Conservation (phyloP, 1,140 invertebrate genomes). For the Pseudomyrmex dendroicus region DNA sequence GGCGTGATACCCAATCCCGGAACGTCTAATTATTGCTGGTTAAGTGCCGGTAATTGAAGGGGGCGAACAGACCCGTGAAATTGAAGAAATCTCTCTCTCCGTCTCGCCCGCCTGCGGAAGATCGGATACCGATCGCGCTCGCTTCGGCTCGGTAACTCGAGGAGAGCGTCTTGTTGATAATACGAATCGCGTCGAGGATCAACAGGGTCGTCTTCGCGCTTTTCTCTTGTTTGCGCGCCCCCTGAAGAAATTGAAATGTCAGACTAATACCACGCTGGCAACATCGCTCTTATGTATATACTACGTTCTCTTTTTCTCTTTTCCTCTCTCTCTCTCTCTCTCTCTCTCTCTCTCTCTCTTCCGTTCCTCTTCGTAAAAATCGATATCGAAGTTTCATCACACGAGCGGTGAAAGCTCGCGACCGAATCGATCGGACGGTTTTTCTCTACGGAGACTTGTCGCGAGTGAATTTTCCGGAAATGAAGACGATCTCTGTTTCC, state of each 20-base stretch:
- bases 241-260: slow-evolving; percentile 66
- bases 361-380: background rate
- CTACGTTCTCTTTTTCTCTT: too few relatives aligned
- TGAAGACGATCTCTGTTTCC: slow-evolving; percentile 11
- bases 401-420: background rate
- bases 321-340: too few relatives aligned
- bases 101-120: slow-evolving; percentile 25
- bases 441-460: background rate
- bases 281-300: background rate
- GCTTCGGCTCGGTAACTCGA: slow-evolving; percentile 60
- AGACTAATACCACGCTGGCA: slow-evolving; percentile 61
- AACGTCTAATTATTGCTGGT: slow-evolving; percentile 82
- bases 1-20: slow-evolving; percentile 77
- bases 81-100: slow-evolving; percentile 78
- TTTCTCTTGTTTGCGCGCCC: slow-evolving; percentile 31
- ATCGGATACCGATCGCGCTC: slow-evolving; percentile 71
- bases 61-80: slow-evolving; percentile 80
- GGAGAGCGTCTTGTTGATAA: slow-evolving; percentile 63
- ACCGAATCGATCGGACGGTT: background rate
- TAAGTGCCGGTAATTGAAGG: slow-evolving; percentile 82
- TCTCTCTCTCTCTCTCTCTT: too few relatives aligned
- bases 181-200: slow-evolving; percentile 65
- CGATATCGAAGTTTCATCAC: background rate
- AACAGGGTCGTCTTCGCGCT: slow-evolving; percentile 39
- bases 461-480: slow-evolving; percentile 7